A percentile compares a stretch with the other conserved stretches of the same genome.
Evolutionary conservation across 2,888 invertebrate genomes (phyloP).

Genomic region (Leptinotarsa juncta): DNA sequence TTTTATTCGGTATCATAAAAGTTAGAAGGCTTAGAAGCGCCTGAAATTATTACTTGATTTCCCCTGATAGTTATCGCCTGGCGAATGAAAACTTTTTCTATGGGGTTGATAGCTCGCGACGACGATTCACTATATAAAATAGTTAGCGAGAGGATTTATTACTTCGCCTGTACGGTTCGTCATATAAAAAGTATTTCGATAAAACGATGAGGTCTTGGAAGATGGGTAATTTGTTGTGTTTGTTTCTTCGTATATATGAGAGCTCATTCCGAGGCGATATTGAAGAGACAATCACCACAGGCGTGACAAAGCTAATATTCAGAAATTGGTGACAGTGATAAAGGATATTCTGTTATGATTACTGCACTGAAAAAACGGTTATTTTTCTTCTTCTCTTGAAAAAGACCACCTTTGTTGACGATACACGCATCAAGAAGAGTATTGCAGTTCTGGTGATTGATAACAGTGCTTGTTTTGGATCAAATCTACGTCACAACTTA

Average conservation of each 20-base stretch:
- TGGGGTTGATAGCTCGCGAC: slow-evolving; percentile 22
- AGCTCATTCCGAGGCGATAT: too few species aligned
- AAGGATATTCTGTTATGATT: too few species aligned
- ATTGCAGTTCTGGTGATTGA: too few species aligned
- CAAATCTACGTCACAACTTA: too few species aligned
- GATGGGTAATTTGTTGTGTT: slow-evolving; percentile 22
- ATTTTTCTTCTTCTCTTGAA: too few species aligned
- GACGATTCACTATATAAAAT: slow-evolving; percentile 21
- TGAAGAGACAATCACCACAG: neutral
- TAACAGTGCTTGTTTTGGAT: too few species aligned
- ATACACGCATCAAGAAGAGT: too few species aligned
- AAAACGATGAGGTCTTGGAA: slow-evolving; percentile 13
- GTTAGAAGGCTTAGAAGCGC: slow-evolving; percentile 44
- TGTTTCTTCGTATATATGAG: neutral
- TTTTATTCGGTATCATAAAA: slow-evolving; percentile 49
- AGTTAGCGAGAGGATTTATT: slow-evolving; percentile 16
- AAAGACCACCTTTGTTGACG: too few species aligned
- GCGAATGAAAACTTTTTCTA: slow-evolving; percentile 36
- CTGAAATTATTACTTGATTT: slow-evolving; percentile 52
- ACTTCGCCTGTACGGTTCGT: slow-evolving; percentile 3
- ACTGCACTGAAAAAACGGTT: too few species aligned
- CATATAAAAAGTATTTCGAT: slow-evolving; percentile 23
- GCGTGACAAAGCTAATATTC: neutral
- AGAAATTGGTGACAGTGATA: neutral
- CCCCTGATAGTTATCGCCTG: slow-evolving; percentile 48